Evolutionary conservation across 2,888 invertebrate genomes (phyloP).

Genomic region (Agrotis ipsilon): DNA sequence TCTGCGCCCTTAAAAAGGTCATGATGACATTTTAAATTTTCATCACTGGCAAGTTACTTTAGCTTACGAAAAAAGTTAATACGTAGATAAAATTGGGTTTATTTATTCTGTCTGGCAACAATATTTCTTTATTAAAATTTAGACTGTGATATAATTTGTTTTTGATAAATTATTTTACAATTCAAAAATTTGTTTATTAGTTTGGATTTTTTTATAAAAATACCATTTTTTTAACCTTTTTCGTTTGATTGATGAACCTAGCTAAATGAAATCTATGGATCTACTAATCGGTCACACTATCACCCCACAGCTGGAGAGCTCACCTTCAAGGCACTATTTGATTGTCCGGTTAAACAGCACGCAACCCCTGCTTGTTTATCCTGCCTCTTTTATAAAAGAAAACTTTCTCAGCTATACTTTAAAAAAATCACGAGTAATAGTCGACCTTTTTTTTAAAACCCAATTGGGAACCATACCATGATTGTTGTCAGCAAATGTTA

Average conservation of each 20-base stretch:
- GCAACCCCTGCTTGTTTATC: no score
- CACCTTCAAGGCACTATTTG: no score
- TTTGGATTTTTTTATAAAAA: background rate
- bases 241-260: no score
- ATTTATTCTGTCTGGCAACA: conserved; percentile 15
- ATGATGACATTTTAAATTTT: conserved; percentile 62
- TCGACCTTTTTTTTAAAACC: no score
- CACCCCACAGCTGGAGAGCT: no score
- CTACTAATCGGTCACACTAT: no score
- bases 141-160: background rate
- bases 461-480: no score
- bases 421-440: no score
- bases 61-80: conserved; percentile 44
- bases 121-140: conserved; percentile 12
- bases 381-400: no score
- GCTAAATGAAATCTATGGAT: no score
- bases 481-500: background rate
- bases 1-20: conserved; percentile 56
- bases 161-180: conserved; percentile 9
- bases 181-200: conserved; percentile 5
- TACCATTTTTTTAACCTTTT: background rate
- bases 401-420: no score
- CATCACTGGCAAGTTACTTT: conserved; percentile 49
- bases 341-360: no score
- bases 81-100: conserved; percentile 19